Conservation (phyloP, 2,797 vertebrate genomes). For the Acipenser ruthenus region DNA sequence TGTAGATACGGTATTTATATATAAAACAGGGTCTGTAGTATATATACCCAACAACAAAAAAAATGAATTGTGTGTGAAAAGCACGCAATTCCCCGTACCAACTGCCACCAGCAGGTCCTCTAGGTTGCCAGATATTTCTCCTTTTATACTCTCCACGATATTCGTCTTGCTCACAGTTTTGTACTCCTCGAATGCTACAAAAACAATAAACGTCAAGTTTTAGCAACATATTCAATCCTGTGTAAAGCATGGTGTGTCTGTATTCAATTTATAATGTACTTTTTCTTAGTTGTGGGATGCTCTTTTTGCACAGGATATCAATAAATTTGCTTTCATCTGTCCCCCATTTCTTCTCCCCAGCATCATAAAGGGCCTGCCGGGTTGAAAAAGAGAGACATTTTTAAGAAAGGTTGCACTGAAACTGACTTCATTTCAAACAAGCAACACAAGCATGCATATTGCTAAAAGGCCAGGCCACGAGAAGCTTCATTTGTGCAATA, state of each 20-base stretch:
- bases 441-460: too few relatives aligned
- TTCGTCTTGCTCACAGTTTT: slow-evolving; percentile 70
- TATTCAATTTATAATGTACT: slow-evolving; percentile 40
- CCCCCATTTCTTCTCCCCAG: slow-evolving; percentile 78
- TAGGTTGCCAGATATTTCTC: slow-evolving; percentile 73
- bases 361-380: slow-evolving; percentile 63
- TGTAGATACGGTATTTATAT: too few relatives aligned
- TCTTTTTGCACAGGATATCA: slow-evolving; percentile 68
- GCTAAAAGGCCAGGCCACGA: too few relatives aligned
- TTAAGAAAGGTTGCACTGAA: too few relatives aligned
- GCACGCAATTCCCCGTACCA: slow-evolving; percentile 47
- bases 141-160: slow-evolving; percentile 75
- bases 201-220: slow-evolving; percentile 17
- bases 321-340: slow-evolving; percentile 73
- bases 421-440: too few relatives aligned
- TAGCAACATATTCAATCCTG: slow-evolving; percentile 1
- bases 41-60: too few relatives aligned
- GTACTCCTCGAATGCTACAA: slow-evolving; percentile 74
- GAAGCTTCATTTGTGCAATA: too few relatives aligned
- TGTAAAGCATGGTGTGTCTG: neutral
- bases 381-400: neutral
- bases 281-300: slow-evolving; percentile 64
- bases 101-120: slow-evolving; percentile 71
- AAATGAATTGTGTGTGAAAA: neutral
- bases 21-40: too few relatives aligned